phyloP scores from a whole-genome alignment of 2,797 vertebrate species.

The Helarctos malayanus region DNA sequence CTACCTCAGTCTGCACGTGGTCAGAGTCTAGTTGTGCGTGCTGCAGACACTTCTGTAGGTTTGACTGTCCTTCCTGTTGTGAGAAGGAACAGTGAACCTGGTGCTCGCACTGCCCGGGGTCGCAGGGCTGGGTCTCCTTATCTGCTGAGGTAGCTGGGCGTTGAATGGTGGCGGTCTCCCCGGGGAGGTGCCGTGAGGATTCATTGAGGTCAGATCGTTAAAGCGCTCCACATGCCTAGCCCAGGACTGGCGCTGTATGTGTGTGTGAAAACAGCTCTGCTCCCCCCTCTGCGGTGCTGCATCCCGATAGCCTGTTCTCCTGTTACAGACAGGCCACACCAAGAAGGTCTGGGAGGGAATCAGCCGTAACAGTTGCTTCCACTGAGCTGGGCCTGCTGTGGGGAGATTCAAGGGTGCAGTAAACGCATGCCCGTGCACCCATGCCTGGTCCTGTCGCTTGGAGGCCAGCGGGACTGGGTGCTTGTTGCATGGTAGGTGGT shows the following conservation, averaged over 20 bases:
- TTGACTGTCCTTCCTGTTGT: not conserved
- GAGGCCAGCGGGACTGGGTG: too few species aligned
- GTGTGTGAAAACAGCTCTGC: fast-evolving
- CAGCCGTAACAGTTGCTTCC: not conserved
- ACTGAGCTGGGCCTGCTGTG: not conserved
- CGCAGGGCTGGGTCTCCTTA: not conserved
- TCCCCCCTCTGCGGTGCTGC: not conserved
- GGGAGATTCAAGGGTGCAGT: not conserved
- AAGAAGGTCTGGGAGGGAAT: not conserved
- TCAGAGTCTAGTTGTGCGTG: not conserved
- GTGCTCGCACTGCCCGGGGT: not conserved
- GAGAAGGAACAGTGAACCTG: not conserved
- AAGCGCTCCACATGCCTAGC: not conserved
- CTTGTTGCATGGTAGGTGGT: too few species aligned
- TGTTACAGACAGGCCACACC: not conserved
- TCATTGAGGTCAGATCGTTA: not conserved
- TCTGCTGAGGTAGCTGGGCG: not conserved
- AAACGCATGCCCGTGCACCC: too few species aligned
- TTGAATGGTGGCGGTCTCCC: not conserved
- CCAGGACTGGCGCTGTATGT: not conserved
- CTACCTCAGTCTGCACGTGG: not conserved
- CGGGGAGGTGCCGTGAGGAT: not conserved
- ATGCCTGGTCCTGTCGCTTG: too few species aligned
- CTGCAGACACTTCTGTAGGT: not conserved
- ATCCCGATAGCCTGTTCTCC: not conserved